These are phyloP conservation scores for Argynnis bischoffii DNA, from an alignment of 2,888 invertebrate species.

Conservation along the genomic window DNA sequence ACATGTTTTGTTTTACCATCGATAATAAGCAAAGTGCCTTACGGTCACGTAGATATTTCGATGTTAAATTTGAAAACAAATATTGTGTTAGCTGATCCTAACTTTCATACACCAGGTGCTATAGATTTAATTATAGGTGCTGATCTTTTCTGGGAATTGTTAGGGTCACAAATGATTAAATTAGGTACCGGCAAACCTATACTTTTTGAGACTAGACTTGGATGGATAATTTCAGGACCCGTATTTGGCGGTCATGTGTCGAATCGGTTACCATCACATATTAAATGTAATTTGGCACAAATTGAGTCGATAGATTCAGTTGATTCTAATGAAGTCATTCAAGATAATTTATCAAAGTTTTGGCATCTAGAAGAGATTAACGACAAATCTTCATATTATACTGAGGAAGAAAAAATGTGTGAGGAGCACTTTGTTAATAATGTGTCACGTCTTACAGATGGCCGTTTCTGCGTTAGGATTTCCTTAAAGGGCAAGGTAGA, in stretches of 20 bases:
- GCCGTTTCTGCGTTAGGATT: too few relatives aligned
- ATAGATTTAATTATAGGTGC: too few relatives aligned
- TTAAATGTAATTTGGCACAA: slow-evolving; percentile 1
- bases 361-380: too few relatives aligned
- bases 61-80: neutral
- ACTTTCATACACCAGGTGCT: neutral
- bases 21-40: neutral
- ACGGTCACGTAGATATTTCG: neutral
- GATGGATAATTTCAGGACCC: slow-evolving; percentile 11
- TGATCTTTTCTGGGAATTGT: slow-evolving; percentile 13
- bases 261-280: neutral
- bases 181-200: slow-evolving; percentile 7
- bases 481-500: too few relatives aligned
- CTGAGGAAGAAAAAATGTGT: too few relatives aligned
- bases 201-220: slow-evolving; percentile 10
- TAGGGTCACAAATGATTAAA: slow-evolving; percentile 4
- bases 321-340: too few relatives aligned
- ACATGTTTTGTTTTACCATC: slow-evolving; percentile 1
- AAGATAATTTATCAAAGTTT: too few relatives aligned
- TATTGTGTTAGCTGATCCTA: slow-evolving; percentile 15
- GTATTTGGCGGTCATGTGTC: neutral
- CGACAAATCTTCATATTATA: too few relatives aligned
- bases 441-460: too few relatives aligned
- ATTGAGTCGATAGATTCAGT: neutral
- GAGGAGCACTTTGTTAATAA: too few relatives aligned